Evolutionary conservation across 2,797 vertebrate species (phyloP), one percentile per base, ranked within the genome.

Genomic region (Eulemur rubriventer): DNA sequence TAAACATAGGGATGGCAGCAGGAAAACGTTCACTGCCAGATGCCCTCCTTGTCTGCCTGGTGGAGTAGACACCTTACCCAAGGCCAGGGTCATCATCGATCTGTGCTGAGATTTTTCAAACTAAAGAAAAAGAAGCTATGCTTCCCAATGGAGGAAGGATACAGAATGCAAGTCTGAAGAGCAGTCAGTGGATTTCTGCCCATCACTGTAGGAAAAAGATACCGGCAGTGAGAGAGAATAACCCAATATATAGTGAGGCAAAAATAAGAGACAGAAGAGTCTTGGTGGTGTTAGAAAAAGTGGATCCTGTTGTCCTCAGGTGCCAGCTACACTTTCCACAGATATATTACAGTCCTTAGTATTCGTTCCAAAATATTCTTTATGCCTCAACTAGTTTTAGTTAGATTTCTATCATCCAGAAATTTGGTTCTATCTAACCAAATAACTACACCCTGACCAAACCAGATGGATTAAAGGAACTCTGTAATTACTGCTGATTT

Each of bases 361-460:
- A 28, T 80, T 81, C 35, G 26, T 73, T 73, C n/a, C 33, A 55
- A 73, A 12, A 30, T n/a, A 63, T 22, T 52, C 26, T 57, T 75
- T 84, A 65, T 89, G 38, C n/a, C n/a, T 90, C 26, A 81, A 28
- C 1, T n/a, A 79, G 8, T 75, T 93, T 95, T n/a, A 59, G 20
- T 76, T 50, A 95, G 41, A 63, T 28, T 94, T 97, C 86, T 82
- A 57, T 67, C 38, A 84, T 24, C 91, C 72, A 70, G 43, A 46
- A 46, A 46, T 46, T 46, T 46, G 43, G 43, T 46, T 46, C 43
- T 46, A 46, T 46, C 43, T 2, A 84, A 72, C 9, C 33, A 75
- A 79, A 95, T 26, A 33, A 67, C 28, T n/a, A 81, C 4, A 81
- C 22, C 59, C 18, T 24, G 75, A 83, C 13, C 18, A 38, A 79